phyloP scores from a whole-genome alignment of 2,797 vertebrate genomes.

The Sphenopsis melanotis region DNA sequence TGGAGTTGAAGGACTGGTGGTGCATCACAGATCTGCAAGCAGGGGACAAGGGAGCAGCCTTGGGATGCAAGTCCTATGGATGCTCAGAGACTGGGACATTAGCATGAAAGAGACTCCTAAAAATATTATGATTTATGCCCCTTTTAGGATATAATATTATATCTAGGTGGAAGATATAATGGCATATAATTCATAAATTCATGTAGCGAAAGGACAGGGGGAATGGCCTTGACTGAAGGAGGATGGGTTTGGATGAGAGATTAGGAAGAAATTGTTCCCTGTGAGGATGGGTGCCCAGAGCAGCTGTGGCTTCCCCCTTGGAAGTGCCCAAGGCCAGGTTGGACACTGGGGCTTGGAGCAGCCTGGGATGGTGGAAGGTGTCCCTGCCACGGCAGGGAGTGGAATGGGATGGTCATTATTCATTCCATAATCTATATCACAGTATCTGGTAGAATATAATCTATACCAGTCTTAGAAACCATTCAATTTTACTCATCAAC shows the following conservation, averaged over 20 bases:
- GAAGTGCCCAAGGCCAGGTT: neutral
- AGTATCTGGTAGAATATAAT: neutral
- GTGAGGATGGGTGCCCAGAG: neutral
- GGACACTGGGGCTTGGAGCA: neutral
- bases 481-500: neutral
- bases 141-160: neutral
- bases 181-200: no score
- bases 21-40: accelerated
- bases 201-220: no score
- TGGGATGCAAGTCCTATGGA: neutral
- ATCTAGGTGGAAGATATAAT: neutral
- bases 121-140: neutral
- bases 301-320: neutral
- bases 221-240: neutral
- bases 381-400: neutral
- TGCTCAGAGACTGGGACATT: neutral
- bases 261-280: neutral
- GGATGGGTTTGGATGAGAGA: neutral
- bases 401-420: neutral
- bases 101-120: neutral
- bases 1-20: neutral
- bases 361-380: accelerated
- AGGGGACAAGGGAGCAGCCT: neutral
- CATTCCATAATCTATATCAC: neutral
- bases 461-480: accelerated